phyloP scores from a whole-genome alignment of 2,888 invertebrate species.

The Craniophora ligustri region DNA sequence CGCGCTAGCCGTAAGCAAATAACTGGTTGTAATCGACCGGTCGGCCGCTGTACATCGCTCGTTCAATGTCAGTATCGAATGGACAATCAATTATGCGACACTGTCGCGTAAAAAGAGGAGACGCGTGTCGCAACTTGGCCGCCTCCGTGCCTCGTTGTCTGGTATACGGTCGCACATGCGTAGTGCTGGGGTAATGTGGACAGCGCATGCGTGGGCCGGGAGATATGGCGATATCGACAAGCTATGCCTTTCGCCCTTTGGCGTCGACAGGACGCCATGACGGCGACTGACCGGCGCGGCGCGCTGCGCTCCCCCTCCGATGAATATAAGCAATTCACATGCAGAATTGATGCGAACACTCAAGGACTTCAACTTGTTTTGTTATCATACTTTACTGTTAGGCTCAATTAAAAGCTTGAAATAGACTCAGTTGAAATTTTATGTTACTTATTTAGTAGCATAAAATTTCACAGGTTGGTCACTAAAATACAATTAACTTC shows the following conservation, averaged over 20 bases:
- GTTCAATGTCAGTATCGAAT: slow-evolving; percentile 87
- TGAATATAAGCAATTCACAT: slow-evolving; percentile 62
- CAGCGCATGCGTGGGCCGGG: slow-evolving; percentile 75
- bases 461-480: no score
- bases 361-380: slow-evolving; percentile 56
- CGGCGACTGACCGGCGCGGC: slow-evolving; percentile 61
- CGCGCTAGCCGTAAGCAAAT: slow-evolving; percentile 78
- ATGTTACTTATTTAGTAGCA: no score
- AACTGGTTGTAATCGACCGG: slow-evolving; percentile 79
- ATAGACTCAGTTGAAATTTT: slow-evolving; percentile 18
- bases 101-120: slow-evolving; percentile 75
- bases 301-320: slow-evolving; percentile 55
- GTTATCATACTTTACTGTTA: slow-evolving; percentile 10
- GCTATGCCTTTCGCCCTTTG: slow-evolving; percentile 48
- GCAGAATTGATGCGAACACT: slow-evolving; percentile 56
- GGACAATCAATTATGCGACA: slow-evolving; percentile 87
- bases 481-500: no score
- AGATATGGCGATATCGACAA: slow-evolving; percentile 68
- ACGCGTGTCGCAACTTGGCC: slow-evolving; percentile 75
- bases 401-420: slow-evolving; percentile 17
- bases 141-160: slow-evolving; percentile 65
- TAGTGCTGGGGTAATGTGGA: slow-evolving; percentile 48
- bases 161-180: slow-evolving; percentile 74
- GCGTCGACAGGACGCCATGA: slow-evolving; percentile 72
- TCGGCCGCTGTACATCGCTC: slow-evolving; percentile 73